Evolutionary conservation across 2,888 invertebrate genomes (phyloP).

Genomic region (Oithona nana): DNA sequence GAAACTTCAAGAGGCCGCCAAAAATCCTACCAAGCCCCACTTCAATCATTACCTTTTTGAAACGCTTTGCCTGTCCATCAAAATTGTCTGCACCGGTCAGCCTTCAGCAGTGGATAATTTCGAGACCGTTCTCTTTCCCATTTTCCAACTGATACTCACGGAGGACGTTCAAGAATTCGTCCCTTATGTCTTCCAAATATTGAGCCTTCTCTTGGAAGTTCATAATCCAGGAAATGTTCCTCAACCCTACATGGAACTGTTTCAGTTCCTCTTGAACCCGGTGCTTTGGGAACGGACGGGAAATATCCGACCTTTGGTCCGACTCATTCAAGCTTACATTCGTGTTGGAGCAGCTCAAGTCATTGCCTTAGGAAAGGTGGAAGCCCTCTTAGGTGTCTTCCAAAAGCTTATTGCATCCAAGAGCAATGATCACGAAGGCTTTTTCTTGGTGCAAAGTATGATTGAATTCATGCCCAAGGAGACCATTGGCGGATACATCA

Average conservation of each 20-base stretch:
- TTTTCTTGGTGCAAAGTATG: slow-evolving; percentile 35
- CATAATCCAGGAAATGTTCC: slow-evolving; percentile 35
- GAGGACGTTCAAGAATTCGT: slow-evolving; percentile 93
- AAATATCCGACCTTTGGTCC: slow-evolving; percentile 77
- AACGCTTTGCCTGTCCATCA: slow-evolving; percentile 68
- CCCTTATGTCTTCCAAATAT: slow-evolving; percentile 94
- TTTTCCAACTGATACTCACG: slow-evolving; percentile 81
- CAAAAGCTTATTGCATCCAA: slow-evolving; percentile 91
- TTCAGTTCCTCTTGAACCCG: slow-evolving; percentile 74
- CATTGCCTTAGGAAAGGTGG: slow-evolving; percentile 44
- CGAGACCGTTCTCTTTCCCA: slow-evolving; percentile 78
- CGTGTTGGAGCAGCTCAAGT: slow-evolving; percentile 49
- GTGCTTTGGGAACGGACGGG: slow-evolving; percentile 81
- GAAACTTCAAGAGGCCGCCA: slow-evolving; percentile 59
- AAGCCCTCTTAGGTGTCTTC: slow-evolving; percentile 63
- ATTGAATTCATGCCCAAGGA: slow-evolving; percentile 34
- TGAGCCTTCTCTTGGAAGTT: slow-evolving; percentile 64
- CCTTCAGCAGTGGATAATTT: slow-evolving; percentile 61
- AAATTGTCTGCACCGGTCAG: slow-evolving; percentile 65
- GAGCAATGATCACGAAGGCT: slow-evolving; percentile 45
- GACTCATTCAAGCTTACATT: slow-evolving; percentile 73
- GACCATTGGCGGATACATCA: slow-evolving; percentile 51
- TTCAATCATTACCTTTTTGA: slow-evolving; percentile 98
- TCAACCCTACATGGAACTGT: slow-evolving; percentile 65
- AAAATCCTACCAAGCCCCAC: slow-evolving; percentile 66